These are phyloP conservation scores for Rhyacophila brunnea DNA, from an alignment of 1,140 invertebrate species.

Conservation along the genomic window DNA sequence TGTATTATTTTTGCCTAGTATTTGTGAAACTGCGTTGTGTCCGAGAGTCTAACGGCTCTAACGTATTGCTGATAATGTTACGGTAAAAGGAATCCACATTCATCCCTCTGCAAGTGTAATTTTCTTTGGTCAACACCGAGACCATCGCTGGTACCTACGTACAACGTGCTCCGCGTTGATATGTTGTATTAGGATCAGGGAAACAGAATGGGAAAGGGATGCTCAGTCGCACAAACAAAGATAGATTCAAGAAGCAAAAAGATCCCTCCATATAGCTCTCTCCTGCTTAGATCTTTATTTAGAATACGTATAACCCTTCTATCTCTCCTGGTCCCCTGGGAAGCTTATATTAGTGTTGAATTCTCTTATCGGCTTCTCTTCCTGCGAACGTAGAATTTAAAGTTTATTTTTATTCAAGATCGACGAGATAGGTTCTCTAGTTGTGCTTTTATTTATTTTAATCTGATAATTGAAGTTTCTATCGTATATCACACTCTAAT, in stretches of 20 bases:
- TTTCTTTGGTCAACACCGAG: constrained; percentile 19
- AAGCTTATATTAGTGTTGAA: constrained; percentile 36
- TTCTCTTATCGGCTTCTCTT: constrained; percentile 31
- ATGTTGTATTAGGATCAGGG: constrained; percentile 21
- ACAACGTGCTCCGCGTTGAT: constrained; percentile 16
- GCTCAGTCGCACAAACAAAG: constrained; percentile 26
- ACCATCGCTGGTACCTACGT: not conserved
- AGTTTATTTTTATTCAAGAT: constrained; percentile 36
- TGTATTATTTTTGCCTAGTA: no score
- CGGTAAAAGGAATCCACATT: constrained; percentile 1
- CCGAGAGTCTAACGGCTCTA: constrained; percentile 1
- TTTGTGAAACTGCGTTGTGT: not conserved
- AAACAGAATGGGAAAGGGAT: constrained; percentile 8
- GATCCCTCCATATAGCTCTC: constrained; percentile 25
- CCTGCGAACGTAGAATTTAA: constrained; percentile 32
- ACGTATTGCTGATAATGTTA: constrained; percentile 27
- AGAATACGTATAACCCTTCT: constrained; percentile 34
- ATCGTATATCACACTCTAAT: constrained; percentile 3
- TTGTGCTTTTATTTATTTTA: constrained; percentile 33
- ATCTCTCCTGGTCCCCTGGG: constrained; percentile 28
- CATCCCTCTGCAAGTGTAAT: constrained; percentile 16
- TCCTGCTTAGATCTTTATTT: constrained; percentile 34
- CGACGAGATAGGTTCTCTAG: constrained; percentile 31
- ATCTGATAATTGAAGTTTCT: constrained; percentile 35
- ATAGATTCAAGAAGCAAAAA: constrained; percentile 30